Percentiles rank a stretch among this genome's conserved stretches.
Conservation (phyloP, 2,888 invertebrate species). For the Cantharis lateralis region DNA sequence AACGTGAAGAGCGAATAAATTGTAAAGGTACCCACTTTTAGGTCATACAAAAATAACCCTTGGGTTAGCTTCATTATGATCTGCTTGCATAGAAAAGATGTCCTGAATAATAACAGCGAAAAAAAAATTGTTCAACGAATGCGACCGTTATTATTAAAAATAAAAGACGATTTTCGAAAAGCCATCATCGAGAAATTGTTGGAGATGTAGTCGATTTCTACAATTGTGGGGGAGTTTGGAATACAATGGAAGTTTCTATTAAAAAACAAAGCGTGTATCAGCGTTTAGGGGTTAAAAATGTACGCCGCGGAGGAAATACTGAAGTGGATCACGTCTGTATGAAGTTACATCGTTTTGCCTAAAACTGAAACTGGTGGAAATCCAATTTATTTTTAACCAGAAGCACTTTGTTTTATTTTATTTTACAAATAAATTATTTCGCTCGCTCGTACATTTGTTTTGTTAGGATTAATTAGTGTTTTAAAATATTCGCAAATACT, state of each 20-base stretch:
- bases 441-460: background rate
- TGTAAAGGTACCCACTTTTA: constrained; percentile 8
- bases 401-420: background rate
- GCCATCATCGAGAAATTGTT: background rate
- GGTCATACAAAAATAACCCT: constrained; percentile 12
- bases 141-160: background rate
- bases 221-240: background rate
- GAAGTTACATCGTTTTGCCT: background rate
- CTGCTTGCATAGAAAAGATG: constrained; percentile 14
- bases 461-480: background rate
- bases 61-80: constrained; percentile 12
- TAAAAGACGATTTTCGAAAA: background rate
- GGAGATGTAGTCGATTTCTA: background rate
- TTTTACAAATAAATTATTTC: background rate
- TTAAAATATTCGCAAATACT: background rate
- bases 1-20: constrained; percentile 18
- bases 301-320: background rate
- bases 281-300: background rate
- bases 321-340: background rate
- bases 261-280: background rate
- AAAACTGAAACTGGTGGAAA: background rate
- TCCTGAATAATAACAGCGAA: constrained; percentile 1
- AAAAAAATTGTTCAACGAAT: background rate
- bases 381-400: background rate
- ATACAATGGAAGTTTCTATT: background rate